Evolutionary conservation across 2,113 vertebrate genomes (phyloP), one percentile per base, ranked within the genome.

Genomic region (Suricata suricatta): DNA sequence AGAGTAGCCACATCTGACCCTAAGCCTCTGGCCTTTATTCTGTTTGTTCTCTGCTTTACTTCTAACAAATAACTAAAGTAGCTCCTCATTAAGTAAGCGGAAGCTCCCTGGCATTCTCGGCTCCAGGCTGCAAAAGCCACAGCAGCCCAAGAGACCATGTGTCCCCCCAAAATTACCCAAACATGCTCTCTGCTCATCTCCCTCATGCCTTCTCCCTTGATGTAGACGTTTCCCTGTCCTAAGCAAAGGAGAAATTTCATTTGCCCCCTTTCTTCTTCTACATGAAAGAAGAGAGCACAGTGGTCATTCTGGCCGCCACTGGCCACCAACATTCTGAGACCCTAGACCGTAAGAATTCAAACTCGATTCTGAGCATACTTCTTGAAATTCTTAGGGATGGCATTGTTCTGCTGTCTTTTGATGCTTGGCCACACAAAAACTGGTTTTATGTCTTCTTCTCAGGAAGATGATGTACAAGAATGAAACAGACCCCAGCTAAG

Each of bases 131-230:
- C 9, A 50, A 89, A 89, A 44, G n/a, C 2, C 19, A 25, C n/a
- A 41, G 54, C 33, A 33, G 23, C 63, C 25, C 44, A 29, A n/a
- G 68, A 44, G 38, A 66, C n/a, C 33, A 2, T 21, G 19, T 25
- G 31, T 3, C 29, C 16, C 47, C 57, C 25, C 38, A 21, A 91
- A 84, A 41, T n/a, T 11, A 41, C 21, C 33, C 57, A 54, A 7
- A 33, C 44, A 68, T 41, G 3, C 68, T 33, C 16, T 88, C 68
- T 52, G 52, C 35, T 86, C 8, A 12, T 35, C 50, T 57, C 25
- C 11, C n/a, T 1, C 21, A 3, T 2, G 3, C 33, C 5, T 69
- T 52, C 69, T 29, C 64, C 5, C 3, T 3, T 12, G 21, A 25
- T 33, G 27, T 41, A 7, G 16, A 92, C 27, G 84, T 52, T 63